phyloP scores from a whole-genome alignment of 2,797 vertebrate species.

The Poecilia picta region DNA sequence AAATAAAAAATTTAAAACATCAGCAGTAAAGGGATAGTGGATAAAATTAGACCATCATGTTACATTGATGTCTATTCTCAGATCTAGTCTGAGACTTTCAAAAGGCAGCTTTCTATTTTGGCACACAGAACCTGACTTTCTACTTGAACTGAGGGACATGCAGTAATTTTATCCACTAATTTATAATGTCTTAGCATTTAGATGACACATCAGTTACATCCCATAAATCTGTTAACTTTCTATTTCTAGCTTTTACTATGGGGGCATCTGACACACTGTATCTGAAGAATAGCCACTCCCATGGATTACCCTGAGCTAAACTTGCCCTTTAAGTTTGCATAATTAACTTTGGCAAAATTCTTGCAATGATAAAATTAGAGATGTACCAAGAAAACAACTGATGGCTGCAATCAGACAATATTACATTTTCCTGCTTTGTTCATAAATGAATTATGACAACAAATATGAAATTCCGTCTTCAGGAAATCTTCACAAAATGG shows the following conservation, averaged over 20 bases:
- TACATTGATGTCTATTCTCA: conserved; percentile 1
- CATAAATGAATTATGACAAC: background rate
- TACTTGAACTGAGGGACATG: conserved; percentile 22
- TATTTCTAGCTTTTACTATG: conserved; percentile 7
- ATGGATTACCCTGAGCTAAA: conserved; percentile 25
- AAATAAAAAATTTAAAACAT: background rate
- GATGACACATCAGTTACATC: conserved; percentile 28
- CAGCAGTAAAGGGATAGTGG: conserved; percentile 7
- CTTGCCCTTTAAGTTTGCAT: background rate
- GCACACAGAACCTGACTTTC: conserved; percentile 7
- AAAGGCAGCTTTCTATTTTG: conserved; percentile 1
- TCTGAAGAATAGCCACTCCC: conserved; percentile 22
- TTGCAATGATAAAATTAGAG: background rate
- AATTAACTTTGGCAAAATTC: background rate
- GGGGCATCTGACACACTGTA: conserved; percentile 8
- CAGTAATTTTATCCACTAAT: conserved; percentile 19
- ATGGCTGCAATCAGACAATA: background rate
- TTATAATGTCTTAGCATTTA: conserved; percentile 29
- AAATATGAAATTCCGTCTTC: too few species aligned
- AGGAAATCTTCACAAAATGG: too few species aligned
- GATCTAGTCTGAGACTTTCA: background rate
- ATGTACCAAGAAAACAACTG: background rate
- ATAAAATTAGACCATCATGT: conserved; percentile 14
- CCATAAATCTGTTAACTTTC: conserved; percentile 48
- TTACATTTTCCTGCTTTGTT: background rate